These are phyloP conservation scores for Drosophila repleta DNA, from an alignment of 1,140 invertebrate species.

Conservation along the genomic window DNA sequence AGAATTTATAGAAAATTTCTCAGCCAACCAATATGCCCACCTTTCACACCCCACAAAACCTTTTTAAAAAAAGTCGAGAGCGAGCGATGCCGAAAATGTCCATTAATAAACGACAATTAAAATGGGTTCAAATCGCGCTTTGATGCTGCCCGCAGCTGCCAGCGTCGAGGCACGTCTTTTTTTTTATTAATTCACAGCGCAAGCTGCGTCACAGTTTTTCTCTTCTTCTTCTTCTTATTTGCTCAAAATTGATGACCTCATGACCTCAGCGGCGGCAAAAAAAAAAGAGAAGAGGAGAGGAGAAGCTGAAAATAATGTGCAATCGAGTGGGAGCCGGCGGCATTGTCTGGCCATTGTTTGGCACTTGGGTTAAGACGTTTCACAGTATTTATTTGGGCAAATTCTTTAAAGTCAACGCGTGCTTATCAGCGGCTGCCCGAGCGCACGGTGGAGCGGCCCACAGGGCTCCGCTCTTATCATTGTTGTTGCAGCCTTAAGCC, in stretches of 20 bases:
- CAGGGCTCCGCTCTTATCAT: background rate
- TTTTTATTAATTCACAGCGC: slow-evolving; percentile 16
- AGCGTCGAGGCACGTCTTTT: slow-evolving; percentile 7
- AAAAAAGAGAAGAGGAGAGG: background rate
- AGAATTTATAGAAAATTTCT: too few relatives aligned
- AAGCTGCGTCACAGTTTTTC: slow-evolving; percentile 36
- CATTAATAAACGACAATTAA: slow-evolving; percentile 63
- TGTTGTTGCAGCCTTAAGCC: slow-evolving; percentile 49
- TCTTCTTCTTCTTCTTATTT: background rate
- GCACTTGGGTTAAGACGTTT: slow-evolving; percentile 28
- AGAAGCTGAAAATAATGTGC: slow-evolving; percentile 17
- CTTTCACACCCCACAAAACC: too few relatives aligned
- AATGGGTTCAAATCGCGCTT: slow-evolving; percentile 53
- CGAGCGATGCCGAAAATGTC: slow-evolving; percentile 17
- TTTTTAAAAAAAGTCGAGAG: background rate
- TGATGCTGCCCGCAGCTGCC: slow-evolving; percentile 46
- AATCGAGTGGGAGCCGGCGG: slow-evolving; percentile 2
- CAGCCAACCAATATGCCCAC: too few relatives aligned
- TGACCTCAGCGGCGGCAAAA: slow-evolving; percentile 56
- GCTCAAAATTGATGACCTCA: slow-evolving; percentile 64
- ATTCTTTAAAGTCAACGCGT: slow-evolving; percentile 64
- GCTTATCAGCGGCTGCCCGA: slow-evolving; percentile 28
- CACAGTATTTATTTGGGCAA: slow-evolving; percentile 33
- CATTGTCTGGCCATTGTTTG: slow-evolving; percentile 50
- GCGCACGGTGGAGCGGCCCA: background rate